These are phyloP conservation scores for Dicycla oo DNA, from an alignment of 2,888 invertebrate species.

Conservation along the genomic window DNA sequence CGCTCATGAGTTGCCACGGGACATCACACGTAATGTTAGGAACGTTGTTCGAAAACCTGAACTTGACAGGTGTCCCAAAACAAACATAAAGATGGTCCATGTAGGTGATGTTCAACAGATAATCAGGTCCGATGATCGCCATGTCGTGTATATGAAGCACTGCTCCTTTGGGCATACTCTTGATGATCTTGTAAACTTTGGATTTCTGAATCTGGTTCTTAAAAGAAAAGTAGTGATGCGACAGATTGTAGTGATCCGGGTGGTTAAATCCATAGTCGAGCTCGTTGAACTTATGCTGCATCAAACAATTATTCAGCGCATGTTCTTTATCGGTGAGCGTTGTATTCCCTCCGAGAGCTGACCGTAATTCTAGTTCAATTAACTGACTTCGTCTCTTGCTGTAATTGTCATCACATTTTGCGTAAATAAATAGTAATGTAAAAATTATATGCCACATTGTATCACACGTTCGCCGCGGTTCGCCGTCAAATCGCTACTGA, in stretches of 20 bases:
- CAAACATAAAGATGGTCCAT: constrained; percentile 91
- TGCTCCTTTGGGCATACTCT: constrained; percentile 94
- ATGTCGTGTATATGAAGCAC: constrained; percentile 93
- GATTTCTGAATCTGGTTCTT: constrained; percentile 91
- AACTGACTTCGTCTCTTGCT: constrained; percentile 80
- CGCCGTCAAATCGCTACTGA: constrained; percentile 38
- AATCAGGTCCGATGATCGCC: constrained; percentile 91
- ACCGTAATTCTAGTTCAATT: constrained; percentile 84
- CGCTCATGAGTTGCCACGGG: constrained; percentile 87
- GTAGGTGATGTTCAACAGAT: constrained; percentile 91
- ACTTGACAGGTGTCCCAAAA: constrained; percentile 65
- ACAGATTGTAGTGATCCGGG: constrained; percentile 91
- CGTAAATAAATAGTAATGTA: constrained; percentile 40
- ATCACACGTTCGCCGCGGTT: constrained; percentile 19
- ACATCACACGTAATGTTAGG: constrained; percentile 71
- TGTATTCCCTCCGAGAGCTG: constrained; percentile 88
- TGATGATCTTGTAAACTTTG: constrained; percentile 92
- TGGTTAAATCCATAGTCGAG: constrained; percentile 88
- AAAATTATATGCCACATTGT: constrained; percentile 45
- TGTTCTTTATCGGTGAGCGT: constrained; percentile 86
- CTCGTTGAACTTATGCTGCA: constrained; percentile 90
- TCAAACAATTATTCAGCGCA: constrained; percentile 90
- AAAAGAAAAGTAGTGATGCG: constrained; percentile 92
- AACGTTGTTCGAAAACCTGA: constrained; percentile 76
- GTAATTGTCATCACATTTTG: constrained; percentile 69